These are phyloP conservation scores for Limenitis camilla DNA, from an alignment of 2,888 invertebrate genomes.

Conservation along the genomic window DNA sequence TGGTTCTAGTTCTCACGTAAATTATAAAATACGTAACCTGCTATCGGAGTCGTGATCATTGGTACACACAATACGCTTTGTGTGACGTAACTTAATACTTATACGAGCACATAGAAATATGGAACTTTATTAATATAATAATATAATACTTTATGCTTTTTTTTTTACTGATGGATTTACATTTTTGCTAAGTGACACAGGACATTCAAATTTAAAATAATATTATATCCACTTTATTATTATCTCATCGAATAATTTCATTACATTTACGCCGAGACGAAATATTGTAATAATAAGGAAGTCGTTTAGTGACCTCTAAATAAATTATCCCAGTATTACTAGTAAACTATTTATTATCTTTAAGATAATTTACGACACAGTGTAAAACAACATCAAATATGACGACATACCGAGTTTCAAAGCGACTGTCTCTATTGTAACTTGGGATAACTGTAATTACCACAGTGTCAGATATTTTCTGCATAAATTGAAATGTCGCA, in stretches of 20 bases:
- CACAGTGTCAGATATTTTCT: conserved; percentile 43
- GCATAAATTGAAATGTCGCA: conserved; percentile 50
- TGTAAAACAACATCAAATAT: conserved; percentile 26
- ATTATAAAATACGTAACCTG: conserved; percentile 6
- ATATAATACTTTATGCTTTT: too few species aligned
- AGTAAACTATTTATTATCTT: neutral
- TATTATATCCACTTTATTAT: too few species aligned
- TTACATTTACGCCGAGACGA: too few species aligned
- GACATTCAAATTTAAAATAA: too few species aligned
- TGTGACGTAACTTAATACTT: neutral
- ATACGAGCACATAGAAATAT: too few species aligned
- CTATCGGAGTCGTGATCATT: conserved; percentile 2
- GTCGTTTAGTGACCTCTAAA: too few species aligned
- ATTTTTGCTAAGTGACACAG: too few species aligned
- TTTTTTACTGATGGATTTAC: too few species aligned
- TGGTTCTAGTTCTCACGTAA: conserved; percentile 17
- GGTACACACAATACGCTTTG: neutral
- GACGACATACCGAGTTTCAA: conserved; percentile 27
- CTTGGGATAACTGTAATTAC: conserved; percentile 45
- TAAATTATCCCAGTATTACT: neutral
- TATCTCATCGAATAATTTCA: too few species aligned
- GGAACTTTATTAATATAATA: too few species aligned
- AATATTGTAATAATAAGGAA: too few species aligned
- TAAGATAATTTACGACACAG: neutral
- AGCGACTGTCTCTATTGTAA: conserved; percentile 31